phyloP scores from a whole-genome alignment of 2,797 vertebrate species.

The Sebastes steindachneri region DNA sequence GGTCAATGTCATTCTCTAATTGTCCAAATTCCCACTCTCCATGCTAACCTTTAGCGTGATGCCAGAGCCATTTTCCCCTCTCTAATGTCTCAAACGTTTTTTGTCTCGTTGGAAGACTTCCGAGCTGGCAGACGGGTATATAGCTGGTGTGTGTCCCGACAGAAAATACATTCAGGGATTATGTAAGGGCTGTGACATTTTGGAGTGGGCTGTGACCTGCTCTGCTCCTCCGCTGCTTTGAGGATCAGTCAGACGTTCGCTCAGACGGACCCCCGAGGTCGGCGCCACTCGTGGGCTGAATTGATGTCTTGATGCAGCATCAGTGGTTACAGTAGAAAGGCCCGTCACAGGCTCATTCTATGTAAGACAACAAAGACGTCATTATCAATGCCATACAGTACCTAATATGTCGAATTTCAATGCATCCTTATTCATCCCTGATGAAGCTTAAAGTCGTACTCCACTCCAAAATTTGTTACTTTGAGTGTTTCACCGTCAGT shows the following conservation, averaged over 20 bases:
- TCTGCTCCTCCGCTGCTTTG: slow-evolving; percentile 49
- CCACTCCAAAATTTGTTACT: not conserved
- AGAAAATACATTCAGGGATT: slow-evolving; percentile 48
- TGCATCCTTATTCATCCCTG: not conserved
- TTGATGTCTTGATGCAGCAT: slow-evolving; percentile 52
- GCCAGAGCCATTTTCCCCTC: slow-evolving; percentile 48
- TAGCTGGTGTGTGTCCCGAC: slow-evolving; percentile 17
- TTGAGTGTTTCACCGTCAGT: not conserved
- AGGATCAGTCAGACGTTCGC: slow-evolving; percentile 57
- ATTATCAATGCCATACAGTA: not conserved
- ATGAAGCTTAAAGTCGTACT: not conserved
- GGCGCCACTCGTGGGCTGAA: slow-evolving; percentile 49
- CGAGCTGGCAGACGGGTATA: slow-evolving; percentile 26
- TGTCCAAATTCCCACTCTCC: slow-evolving; percentile 23
- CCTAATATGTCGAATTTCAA: not conserved
- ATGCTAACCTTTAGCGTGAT: slow-evolving; percentile 51
- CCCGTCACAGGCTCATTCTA: not conserved
- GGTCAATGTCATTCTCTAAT: not conserved
- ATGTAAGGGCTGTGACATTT: slow-evolving; percentile 73
- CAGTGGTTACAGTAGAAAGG: slow-evolving; percentile 5
- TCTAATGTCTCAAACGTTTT: slow-evolving; percentile 75
- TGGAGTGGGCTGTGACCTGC: slow-evolving; percentile 56
- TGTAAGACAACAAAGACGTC: slow-evolving; percentile 32
- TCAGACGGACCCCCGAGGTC: slow-evolving; percentile 37
- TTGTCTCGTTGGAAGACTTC: slow-evolving; percentile 22